Evolutionary conservation across 1,140 invertebrate genomes (phyloP).

Genomic region (Trissolcus basalis): DNA sequence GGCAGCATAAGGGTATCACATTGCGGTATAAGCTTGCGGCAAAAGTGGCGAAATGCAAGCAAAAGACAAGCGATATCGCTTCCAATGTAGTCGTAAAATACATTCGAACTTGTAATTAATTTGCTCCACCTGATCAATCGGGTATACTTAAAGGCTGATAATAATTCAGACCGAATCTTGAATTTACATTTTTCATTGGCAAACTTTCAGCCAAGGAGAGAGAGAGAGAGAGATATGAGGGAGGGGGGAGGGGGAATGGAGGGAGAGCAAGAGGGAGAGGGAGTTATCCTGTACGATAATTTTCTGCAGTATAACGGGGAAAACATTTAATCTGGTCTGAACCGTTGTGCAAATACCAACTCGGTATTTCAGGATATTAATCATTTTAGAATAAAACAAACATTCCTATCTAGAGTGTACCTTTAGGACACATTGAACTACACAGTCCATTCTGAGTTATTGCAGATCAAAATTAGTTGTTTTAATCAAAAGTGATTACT

Average conservation of each 20-base stretch:
- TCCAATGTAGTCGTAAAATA: not conserved
- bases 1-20: constrained; percentile 3
- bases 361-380: constrained; percentile 1
- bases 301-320: not conserved
- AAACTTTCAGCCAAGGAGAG: not conserved
- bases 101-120: constrained; percentile 1
- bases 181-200: not conserved
- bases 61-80: constrained; percentile 4
- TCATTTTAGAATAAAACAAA: constrained; percentile 3
- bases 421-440: not conserved
- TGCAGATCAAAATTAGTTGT: too few relatives aligned
- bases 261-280: not conserved
- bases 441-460: not conserved
- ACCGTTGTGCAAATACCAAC: not conserved
- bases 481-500: too few relatives aligned
- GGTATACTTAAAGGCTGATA: not conserved
- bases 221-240: too few relatives aligned
- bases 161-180: not conserved
- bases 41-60: constrained; percentile 5
- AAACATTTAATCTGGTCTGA: not conserved
- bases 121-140: not conserved
- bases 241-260: too few relatives aligned
- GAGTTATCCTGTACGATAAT: not conserved
- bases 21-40: constrained; percentile 8
- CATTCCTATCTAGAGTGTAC: not conserved